These are phyloP conservation scores for Myrmecobius fasciatus DNA, from an alignment of 2,113 vertebrate species.

Conservation along the genomic window DNA sequence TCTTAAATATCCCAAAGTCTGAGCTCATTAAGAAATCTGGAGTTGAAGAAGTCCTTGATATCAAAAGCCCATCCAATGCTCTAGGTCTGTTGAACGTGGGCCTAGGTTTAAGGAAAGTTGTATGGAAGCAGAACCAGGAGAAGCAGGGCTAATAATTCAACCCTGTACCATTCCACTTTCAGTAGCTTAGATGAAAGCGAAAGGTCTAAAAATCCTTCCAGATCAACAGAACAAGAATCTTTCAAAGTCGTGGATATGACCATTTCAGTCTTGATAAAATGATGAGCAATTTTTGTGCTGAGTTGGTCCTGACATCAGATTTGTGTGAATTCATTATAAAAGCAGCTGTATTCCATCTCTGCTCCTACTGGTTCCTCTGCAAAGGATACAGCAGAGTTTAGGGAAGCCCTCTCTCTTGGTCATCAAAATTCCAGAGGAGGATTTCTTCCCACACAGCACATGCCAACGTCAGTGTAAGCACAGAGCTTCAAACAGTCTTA, in stretches of 20 bases:
- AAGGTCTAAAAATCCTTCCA: neutral
- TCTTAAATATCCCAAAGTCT: too few relatives aligned
- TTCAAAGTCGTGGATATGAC: neutral
- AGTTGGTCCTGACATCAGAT: neutral
- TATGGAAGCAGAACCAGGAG: too few relatives aligned
- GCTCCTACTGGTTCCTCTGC: neutral
- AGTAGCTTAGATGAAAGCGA: too few relatives aligned
- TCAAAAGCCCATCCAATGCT: too few relatives aligned
- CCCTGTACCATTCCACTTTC: too few relatives aligned
- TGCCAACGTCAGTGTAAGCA: neutral
- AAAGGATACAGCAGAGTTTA: neutral
- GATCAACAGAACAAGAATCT: neutral
- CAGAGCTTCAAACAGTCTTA: neutral
- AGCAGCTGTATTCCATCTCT: neutral
- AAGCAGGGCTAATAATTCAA: too few relatives aligned
- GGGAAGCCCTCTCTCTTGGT: neutral
- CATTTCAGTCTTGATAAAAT: neutral
- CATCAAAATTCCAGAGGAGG: neutral
- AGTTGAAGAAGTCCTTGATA: too few relatives aligned
- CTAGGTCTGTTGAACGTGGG: too few relatives aligned
- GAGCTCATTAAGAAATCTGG: too few relatives aligned
- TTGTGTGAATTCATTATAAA: neutral
- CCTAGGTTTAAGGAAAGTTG: too few relatives aligned
- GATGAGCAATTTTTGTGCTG: neutral
- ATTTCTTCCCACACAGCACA: neutral